Evolutionary conservation across 2,797 vertebrate species (phyloP), one percentile per base, ranked within the genome.

Genomic region (Halcyon badia): DNA sequence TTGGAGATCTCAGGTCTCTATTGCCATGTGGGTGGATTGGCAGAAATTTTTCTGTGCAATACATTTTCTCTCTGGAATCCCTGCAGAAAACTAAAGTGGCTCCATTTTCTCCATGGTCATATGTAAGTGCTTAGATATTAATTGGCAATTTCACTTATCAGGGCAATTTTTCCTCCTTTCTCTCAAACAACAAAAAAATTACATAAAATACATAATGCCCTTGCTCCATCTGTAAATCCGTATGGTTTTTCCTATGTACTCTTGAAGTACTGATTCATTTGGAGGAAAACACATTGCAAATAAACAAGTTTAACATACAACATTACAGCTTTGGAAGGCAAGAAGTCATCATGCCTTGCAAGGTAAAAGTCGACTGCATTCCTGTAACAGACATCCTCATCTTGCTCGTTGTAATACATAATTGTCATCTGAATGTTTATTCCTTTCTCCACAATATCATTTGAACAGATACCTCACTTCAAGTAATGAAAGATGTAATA

Each of bases 171-270:
- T 75, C 37, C 30, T 64, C 18, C 51, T 78, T 76, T 79, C 33
- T 90, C 31, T 90, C 60, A 82, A 91, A 79, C 16, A 61, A 85
- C 10, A 66, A 33, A 78, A 95, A 51, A n/a, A 48, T 37, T 2
- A 66, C 65, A 39, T 39, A 52, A 89, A 91, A 93, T 51, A 37
- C 11, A 3, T 51, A 94, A 64, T 1, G 9, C 13, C n/a, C 49
- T 65, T 54, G 20, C 35, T 87, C 70, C 54, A 61, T 93, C 83
- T 90, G 65, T 83, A 95, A 94, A 82, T 84, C 49, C 46, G 65
- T 92, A 85, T 86, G 60, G 1, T 70, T 91, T 89, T 72, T 82
- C 64, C 52, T 46, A 80, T 22, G 22, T 31, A 22, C 8, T 41
- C 31, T 86, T 81, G 31, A 90, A 94, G 35, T 76, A 81, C 54